Conservation (phyloP, 1,140 invertebrate species). For the Cydia strobilella region DNA sequence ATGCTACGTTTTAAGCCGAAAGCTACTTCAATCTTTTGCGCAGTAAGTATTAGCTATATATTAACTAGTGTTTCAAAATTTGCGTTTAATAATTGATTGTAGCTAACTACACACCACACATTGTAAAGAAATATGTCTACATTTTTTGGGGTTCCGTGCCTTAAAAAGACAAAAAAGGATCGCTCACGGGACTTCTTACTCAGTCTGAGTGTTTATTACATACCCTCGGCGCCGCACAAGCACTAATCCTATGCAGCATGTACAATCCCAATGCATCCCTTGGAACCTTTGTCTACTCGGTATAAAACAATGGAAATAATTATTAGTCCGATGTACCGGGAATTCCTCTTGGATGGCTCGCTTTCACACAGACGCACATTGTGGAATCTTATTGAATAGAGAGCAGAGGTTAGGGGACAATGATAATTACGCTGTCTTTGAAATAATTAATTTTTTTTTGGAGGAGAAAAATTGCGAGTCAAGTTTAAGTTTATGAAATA, state of each 20-base stretch:
- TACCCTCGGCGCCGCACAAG: not conserved
- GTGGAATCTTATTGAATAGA: slow-evolving; percentile 49
- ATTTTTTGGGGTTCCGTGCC: too few relatives aligned
- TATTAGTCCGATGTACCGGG: slow-evolving; percentile 44
- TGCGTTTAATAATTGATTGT: too few relatives aligned
- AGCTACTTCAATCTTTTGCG: not conserved
- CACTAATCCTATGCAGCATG: slow-evolving; percentile 13
- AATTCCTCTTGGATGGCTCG: slow-evolving; percentile 34
- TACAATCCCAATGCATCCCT: not conserved
- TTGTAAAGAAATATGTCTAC: too few relatives aligned
- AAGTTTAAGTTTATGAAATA: too few relatives aligned
- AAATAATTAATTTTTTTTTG: not conserved
- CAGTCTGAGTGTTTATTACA: not conserved
- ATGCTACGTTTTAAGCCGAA: slow-evolving; percentile 14
- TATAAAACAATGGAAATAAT: slow-evolving; percentile 54
- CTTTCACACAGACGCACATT: slow-evolving; percentile 43
- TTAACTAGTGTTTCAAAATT: too few relatives aligned
- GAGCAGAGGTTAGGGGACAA: slow-evolving; percentile 31
- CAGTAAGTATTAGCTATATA: not conserved
- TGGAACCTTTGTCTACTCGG: slow-evolving; percentile 30
- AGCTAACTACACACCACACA: too few relatives aligned
- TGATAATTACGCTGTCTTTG: slow-evolving; percentile 15
- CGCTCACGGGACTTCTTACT: not conserved
- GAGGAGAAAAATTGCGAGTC: not conserved
- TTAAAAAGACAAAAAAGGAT: too few relatives aligned